Evolutionary conservation across 2,113 vertebrate species (phyloP).

Genomic region (Perognathus longimembris): DNA sequence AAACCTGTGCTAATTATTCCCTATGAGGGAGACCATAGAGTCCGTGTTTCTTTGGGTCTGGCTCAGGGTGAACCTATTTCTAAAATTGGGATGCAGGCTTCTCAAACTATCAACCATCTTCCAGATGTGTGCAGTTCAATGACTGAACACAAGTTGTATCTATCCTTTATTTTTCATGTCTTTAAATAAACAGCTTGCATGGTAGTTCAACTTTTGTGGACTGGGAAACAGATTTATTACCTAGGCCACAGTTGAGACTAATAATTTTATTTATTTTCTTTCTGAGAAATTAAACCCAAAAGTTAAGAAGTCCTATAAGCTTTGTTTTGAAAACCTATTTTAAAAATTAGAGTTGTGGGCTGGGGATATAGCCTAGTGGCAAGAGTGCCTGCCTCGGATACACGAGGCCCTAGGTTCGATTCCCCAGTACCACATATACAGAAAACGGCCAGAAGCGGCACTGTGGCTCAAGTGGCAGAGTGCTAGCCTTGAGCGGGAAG

Average conservation of each 20-base stretch:
- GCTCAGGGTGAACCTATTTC: slow-evolving; percentile 2
- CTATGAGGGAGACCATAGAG: no score
- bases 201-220: slow-evolving; percentile 77
- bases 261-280: neutral
- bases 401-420: no score
- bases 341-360: slow-evolving; percentile 44
- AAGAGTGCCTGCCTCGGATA: no score
- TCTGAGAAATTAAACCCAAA: slow-evolving; percentile 23
- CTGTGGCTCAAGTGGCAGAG: no score
- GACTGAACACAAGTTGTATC: neutral
- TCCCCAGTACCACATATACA: no score
- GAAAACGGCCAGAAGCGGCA: no score
- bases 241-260: slow-evolving; percentile 66
- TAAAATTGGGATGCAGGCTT: slow-evolving; percentile 60
- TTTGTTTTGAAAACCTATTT: slow-evolving; percentile 39
- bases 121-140: slow-evolving; percentile 23
- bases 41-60: no score
- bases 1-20: no score
- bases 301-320: neutral
- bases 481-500: no score
- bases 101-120: slow-evolving; percentile 76
- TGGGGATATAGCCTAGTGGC: no score
- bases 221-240: slow-evolving; percentile 75
- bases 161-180: slow-evolving; percentile 2
- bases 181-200: slow-evolving; percentile 60